A percentile compares a stretch with the other conserved stretches of the same genome.
These are phyloP conservation scores for Aphaenogaster rudis DNA, from an alignment of 1,140 invertebrate species.

Conservation along the genomic window DNA sequence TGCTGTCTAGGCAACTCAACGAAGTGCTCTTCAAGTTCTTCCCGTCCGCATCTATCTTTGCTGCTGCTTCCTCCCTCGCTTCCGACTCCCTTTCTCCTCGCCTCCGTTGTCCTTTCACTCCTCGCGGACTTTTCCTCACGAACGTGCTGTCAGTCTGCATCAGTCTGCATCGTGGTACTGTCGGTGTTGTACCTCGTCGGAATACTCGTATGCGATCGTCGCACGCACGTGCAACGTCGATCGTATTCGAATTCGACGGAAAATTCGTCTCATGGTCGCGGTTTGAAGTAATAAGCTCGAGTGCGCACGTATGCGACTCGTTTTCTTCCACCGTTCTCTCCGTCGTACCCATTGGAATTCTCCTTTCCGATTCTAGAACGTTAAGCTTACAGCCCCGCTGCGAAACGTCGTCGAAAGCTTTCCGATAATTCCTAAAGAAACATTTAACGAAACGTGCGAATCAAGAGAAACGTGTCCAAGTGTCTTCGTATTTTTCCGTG, in stretches of 20 bases:
- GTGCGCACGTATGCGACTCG: background rate
- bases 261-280: background rate
- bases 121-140: constrained; percentile 51
- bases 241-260: background rate
- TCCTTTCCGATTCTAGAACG: background rate
- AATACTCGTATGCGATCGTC: constrained; percentile 12
- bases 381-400: background rate
- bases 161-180: constrained; percentile 75
- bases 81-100: background rate
- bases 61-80: constrained; percentile 70
- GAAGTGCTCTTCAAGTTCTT: constrained; percentile 80
- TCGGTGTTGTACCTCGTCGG: constrained; percentile 53
- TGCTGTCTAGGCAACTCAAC: constrained; percentile 84
- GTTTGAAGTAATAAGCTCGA: constrained; percentile 11
- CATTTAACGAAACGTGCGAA: constrained; percentile 49
- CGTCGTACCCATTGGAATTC: constrained; percentile 13
- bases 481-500: background rate
- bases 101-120: constrained; percentile 9
- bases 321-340: background rate
- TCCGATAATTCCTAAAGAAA: constrained; percentile 48
- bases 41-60: constrained; percentile 69
- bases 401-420: constrained; percentile 21
- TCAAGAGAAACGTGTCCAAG: constrained; percentile 3
- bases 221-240: background rate
- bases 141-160: constrained; percentile 73